phyloP scores from a whole-genome alignment of 2,113 vertebrate genomes.

The Etia nguti region DNA sequence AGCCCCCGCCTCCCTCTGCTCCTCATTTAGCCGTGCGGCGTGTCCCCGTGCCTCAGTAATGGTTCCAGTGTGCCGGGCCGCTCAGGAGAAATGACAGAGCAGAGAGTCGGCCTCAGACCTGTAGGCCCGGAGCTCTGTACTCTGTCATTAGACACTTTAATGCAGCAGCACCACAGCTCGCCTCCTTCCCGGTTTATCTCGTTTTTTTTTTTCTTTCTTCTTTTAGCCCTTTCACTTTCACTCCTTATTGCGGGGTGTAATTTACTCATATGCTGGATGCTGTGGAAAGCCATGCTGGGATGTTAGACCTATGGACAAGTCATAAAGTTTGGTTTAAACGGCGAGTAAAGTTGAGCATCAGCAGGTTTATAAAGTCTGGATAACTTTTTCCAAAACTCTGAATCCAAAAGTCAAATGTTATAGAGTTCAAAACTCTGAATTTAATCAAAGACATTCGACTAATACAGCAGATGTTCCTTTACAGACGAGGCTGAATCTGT shows the following conservation, averaged over 20 bases:
- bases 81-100: slow-evolving; percentile 64
- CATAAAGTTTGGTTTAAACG: neutral
- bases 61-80: slow-evolving; percentile 51
- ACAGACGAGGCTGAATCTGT: neutral
- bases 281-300: slow-evolving; percentile 16
- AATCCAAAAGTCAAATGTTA: neutral
- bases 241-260: slow-evolving; percentile 35
- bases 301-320: neutral
- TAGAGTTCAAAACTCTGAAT: slow-evolving; percentile 10
- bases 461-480: slow-evolving; percentile 29
- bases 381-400: neutral
- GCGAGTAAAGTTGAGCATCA: neutral
- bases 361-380: neutral
- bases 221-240: slow-evolving; percentile 46
- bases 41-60: slow-evolving; percentile 46
- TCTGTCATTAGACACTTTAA: slow-evolving; percentile 71
- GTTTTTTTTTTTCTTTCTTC: accelerated
- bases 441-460: slow-evolving; percentile 24
- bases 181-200: neutral
- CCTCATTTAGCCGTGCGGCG: slow-evolving; percentile 39
- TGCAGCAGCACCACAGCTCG: slow-evolving; percentile 47
- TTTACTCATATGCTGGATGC: slow-evolving; percentile 9
- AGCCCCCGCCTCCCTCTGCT: slow-evolving; percentile 18
- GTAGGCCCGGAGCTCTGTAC: slow-evolving; percentile 47
- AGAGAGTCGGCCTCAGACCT: slow-evolving; percentile 60